Base-by-base conservation (phyloP, 2,888 invertebrate species). In the Gymnoscelis rufifasciata region DNA sequence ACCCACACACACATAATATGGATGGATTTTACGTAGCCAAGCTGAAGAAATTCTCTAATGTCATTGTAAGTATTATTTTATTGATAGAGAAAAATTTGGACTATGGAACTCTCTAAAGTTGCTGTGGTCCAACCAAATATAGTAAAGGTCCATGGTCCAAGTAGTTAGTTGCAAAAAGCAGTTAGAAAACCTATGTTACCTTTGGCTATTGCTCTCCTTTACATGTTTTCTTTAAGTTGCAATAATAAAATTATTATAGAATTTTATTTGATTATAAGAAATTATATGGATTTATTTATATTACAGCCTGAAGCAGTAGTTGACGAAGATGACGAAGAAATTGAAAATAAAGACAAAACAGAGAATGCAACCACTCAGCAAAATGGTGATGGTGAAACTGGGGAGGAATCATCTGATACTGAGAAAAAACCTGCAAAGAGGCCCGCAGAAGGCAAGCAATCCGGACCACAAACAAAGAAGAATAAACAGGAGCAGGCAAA, bases 1-100 rank as follows among this genome's bases (percentile, higher is more conserved):
- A 99, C 83, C 99, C 99, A 0, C 99, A 99, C 74, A 94, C 95
- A 2, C 97, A 99, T 75, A 99, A 99, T 74, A 96, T 99, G 95
- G 99, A 99, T 83, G 99, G 99, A 2, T 99, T 99, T 81, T 99
- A 94, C 87, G 98, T 99, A 1, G 98, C 98, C 0, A 99, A 99
- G 84, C 80, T 99, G 8, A 97, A 97, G 83, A 99, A 99, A 74
- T 94, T 98, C 74, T 96, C 96, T 0, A 96, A 98, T 84, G 90
- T 91, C 29, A 84, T 87, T 69, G 89, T 89, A 69, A 86, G 88
- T 81, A 63, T 3, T 3, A 19, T 19, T 19, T 19, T 3, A 19
- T 19, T 19, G n/a, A 3, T 19, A 19, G 19, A 19, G 2, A 19
- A 19, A 19, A n/a, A n/a, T n/a, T n/a, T n/a, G n/a, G n/a, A n/a